These are phyloP conservation scores for Pinctada fucata DNA, from an alignment of 2,888 invertebrate genomes.

Conservation along the genomic window DNA sequence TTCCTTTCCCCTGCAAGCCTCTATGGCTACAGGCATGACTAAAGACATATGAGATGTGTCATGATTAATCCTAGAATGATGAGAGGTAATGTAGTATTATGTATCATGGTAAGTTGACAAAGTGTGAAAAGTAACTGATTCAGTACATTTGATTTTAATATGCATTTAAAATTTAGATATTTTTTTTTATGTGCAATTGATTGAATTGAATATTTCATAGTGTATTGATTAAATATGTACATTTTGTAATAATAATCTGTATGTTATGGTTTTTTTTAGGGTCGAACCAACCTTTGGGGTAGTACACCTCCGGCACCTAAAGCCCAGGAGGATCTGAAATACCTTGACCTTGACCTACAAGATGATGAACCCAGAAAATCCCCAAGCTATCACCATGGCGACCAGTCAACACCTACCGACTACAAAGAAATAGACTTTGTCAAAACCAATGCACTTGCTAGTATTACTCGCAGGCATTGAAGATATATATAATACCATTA, in stretches of 20 bases:
- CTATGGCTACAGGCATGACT: no score
- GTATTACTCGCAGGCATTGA: background rate
- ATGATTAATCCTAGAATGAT: no score
- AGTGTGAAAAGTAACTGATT: no score
- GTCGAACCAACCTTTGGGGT: conserved; percentile 44
- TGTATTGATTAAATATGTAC: background rate
- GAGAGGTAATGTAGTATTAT: no score
- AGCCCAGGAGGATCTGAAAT: conserved; percentile 82
- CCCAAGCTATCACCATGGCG: conserved; percentile 38
- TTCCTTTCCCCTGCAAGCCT: no score
- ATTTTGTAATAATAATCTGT: background rate
- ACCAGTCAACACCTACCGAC: conserved; percentile 79
- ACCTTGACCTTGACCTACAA: conserved; percentile 88
- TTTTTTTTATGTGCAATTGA: no score
- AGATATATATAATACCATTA: no score
- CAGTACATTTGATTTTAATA: no score
- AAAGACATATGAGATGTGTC: no score
- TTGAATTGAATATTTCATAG: no score
- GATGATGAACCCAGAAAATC: conserved; percentile 77
- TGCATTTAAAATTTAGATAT: no score
- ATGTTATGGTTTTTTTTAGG: conserved; percentile 31
- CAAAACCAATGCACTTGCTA: conserved; percentile 90
- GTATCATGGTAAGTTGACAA: no score
- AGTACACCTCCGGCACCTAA: conserved; percentile 59
- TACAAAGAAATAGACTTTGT: conserved; percentile 96